Base-by-base conservation (phyloP, 1,140 invertebrate species). In the Agrilus planipennis region DNA sequence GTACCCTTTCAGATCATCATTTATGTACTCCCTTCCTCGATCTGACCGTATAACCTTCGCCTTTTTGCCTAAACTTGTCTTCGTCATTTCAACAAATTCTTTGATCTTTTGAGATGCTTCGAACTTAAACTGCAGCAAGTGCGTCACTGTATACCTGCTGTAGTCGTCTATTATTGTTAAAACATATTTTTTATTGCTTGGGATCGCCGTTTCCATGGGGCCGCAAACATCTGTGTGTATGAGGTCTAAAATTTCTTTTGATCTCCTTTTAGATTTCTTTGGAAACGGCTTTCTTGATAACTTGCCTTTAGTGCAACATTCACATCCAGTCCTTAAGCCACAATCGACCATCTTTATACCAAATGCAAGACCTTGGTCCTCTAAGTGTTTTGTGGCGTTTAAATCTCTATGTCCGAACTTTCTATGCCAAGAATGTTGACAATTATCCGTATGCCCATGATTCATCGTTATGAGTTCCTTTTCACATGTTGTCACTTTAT, bases 151-250 rank as follows among this genome's bases (percentile, higher is more conserved):
- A 36, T 48, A 56, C 43, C 51, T 40, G 15, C 47, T 52, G 28
- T 22, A 58, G 37, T 65, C 57, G 53, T 66, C 59, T 27, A 60
- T 56, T 22, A 66, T 55, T 4, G 56, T 64, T 39, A 42, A n/a
- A n/a, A 64, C 61, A 43, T 63, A 66, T 35, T 47, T 52, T 2
- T 42, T 45, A 19, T 54, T 58, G 29, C 61, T 55, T 10, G 49
- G 30, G 31, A 54, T 60, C 6, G 15, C 19, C 5, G 45, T 55
- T 32, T 53, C 47, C 53, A 61, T 58, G 11, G 56, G 58, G 11
- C 61, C 62, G 47, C 57, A 61, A 9, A 63, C 35, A 47, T 64
- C 60, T 1, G 58, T 42, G 45, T 64, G 58, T 7, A 62, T 39
- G 16, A 57, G 16, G 29, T 57, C 42, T 27, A 54, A 20, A 11